Base-by-base conservation (phyloP, 2,113 vertebrate species). In the Passer montanus region DNA sequence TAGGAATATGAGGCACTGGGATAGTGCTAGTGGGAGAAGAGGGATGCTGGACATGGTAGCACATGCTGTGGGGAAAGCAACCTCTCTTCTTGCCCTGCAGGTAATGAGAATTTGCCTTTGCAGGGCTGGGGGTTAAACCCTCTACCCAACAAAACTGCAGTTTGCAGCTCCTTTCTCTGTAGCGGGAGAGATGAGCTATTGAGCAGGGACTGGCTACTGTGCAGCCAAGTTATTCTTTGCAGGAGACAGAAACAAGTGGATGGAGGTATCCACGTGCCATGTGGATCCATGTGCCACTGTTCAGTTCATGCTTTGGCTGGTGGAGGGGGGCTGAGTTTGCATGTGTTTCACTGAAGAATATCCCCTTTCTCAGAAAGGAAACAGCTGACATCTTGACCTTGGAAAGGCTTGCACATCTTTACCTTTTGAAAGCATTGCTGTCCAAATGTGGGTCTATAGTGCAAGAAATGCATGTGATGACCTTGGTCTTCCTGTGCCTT, bases 381-480 rank as follows among this genome's bases (percentile, higher is more conserved):
- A 47, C 4, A 79, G 35, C 49, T 60, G 24, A 24, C 15, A 8
- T 73, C 17, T 84, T 87, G 80, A 75, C 62, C 39, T 82, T 68
- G 46, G 37, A 64, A 79, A 75, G 11, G 41, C 28, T 52, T 59
- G 52, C 19, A 19, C 8, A 7, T 53, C 22, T 91, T 78, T 85
- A 87, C 53, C 15, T 72, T 64, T 59, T 22, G 16, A 77, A 77
- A 30, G 39, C 43, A 87, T 41, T 52, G 27, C 79, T 92, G 23
- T 88, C 37, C 43, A 49, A 56, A 33, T 41, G 33, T 7, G 5
- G 16, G 41, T 19, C 30, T 67, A 0, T 19, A 43, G 23, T 5
- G 1, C 27, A 59, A 59, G 46, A 81, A 49, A 72, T 49, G 30
- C 33, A 33, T 0, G 0, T 0, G 2, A 43, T 88, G 72, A 58